Evolutionary conservation across 2,797 vertebrate species (phyloP).

Genomic region (Peromyscus attwateri): DNA sequence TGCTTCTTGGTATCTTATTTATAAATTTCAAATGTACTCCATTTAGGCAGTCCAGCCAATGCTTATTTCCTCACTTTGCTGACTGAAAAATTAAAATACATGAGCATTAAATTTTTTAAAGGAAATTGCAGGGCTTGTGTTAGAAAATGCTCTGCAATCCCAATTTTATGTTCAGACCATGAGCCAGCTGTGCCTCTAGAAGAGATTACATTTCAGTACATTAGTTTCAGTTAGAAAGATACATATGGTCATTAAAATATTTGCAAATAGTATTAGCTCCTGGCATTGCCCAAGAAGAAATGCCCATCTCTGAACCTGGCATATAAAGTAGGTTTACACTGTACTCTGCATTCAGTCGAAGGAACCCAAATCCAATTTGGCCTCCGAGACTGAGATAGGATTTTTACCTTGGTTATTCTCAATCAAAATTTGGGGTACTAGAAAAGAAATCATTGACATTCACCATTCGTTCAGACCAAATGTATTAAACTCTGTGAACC

Average conservation of each 20-base stretch:
- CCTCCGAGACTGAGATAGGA: neutral
- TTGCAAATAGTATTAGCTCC: constrained; percentile 67
- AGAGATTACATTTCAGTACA: constrained; percentile 51
- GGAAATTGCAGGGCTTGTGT: constrained; percentile 55
- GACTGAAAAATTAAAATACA: constrained; percentile 63
- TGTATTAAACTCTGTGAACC: constrained; percentile 12
- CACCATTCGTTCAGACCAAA: neutral
- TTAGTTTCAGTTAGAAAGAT: constrained; percentile 52
- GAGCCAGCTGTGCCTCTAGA: constrained; percentile 67
- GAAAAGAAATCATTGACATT: neutral
- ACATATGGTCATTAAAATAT: constrained; percentile 64
- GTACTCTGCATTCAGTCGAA: neutral
- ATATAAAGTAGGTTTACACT: neutral
- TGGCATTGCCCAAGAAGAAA: constrained; percentile 28
- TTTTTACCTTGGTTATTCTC: constrained; percentile 65
- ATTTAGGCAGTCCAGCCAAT: constrained; percentile 55
- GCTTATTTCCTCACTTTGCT: constrained; percentile 62
- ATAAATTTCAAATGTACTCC: constrained; percentile 56
- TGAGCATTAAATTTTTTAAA: constrained; percentile 66
- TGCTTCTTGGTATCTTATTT: constrained; percentile 63
- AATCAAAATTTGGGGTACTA: constrained; percentile 15
- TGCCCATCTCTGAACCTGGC: neutral
- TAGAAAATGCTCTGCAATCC: constrained; percentile 65
- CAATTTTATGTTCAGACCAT: constrained; percentile 49
- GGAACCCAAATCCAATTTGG: neutral